A percentile compares a stretch with the other conserved stretches of the same genome.
These are phyloP conservation scores for Orthosia gothica DNA, from an alignment of 2,888 invertebrate genomes.

Conservation along the genomic window DNA sequence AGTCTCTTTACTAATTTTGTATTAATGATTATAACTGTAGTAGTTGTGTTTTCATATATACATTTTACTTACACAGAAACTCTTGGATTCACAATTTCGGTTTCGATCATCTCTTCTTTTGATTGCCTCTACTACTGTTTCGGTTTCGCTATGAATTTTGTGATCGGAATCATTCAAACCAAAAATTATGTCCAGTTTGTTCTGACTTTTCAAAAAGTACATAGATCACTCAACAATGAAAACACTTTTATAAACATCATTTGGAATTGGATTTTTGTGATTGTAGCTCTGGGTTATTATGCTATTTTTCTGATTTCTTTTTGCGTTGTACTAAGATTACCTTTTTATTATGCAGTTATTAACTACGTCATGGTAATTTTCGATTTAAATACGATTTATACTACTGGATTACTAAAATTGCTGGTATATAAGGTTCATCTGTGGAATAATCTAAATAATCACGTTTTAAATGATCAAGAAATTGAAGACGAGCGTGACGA, in stretches of 20 bases:
- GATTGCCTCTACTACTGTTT: not conserved
- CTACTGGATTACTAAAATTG: constrained; percentile 9
- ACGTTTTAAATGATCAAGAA: not conserved
- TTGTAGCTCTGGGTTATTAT: not conserved
- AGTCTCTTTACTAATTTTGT: not conserved
- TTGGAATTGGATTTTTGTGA: constrained; percentile 32
- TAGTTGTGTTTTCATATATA: not conserved
- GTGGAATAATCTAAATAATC: constrained; percentile 41
- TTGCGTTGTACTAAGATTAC: not conserved
- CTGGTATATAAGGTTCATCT: constrained; percentile 29
- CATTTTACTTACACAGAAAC: not conserved
- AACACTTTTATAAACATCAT: not conserved
- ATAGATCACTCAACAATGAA: constrained; percentile 27
- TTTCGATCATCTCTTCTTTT: not conserved
- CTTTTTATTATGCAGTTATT: not conserved
- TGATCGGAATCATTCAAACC: too few species aligned
- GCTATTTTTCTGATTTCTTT: not conserved
- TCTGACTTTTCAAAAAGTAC: constrained; percentile 33
- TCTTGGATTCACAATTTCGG: not conserved
- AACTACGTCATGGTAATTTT: constrained; percentile 8
- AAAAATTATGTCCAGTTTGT: constrained; percentile 12
- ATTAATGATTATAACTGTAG: not conserved
- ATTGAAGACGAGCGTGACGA: not conserved
- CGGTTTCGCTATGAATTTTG: constrained; percentile 13
- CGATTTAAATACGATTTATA: constrained; percentile 26